phyloP scores from a whole-genome alignment of 2,888 invertebrate genomes.

The Amiota mariae region DNA sequence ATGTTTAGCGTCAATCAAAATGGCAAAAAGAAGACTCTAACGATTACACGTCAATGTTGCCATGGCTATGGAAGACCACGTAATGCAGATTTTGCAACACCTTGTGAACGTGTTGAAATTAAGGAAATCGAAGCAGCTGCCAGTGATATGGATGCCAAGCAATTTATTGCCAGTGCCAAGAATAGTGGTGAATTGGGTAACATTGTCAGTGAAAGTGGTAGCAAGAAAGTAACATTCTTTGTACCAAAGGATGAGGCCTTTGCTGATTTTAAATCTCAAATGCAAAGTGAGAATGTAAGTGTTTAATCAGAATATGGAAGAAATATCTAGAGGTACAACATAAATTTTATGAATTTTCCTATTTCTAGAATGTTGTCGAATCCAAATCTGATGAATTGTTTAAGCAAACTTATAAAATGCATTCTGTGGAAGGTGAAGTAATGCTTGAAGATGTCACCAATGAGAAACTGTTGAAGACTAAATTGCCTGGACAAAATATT shows the following conservation, averaged over 20 bases:
- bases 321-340: not conserved
- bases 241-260: conserved; percentile 79
- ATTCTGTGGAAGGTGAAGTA: conserved; percentile 77
- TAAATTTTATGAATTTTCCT: not conserved
- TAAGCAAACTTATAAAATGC: conserved; percentile 76
- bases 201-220: conserved; percentile 69
- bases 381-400: conserved; percentile 69
- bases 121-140: conserved; percentile 77
- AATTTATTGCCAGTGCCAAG: conserved; percentile 77
- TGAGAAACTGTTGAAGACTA: conserved; percentile 74
- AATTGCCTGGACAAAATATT: conserved; percentile 68
- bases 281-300: conserved; percentile 75
- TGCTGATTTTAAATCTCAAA: conserved; percentile 75
- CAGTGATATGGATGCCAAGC: conserved; percentile 76
- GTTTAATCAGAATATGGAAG: not conserved
- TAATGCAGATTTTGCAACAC: conserved; percentile 71
- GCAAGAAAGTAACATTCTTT: conserved; percentile 77
- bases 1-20: conserved; percentile 75
- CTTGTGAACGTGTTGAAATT: conserved; percentile 76
- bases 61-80: conserved; percentile 77
- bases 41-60: conserved; percentile 80
- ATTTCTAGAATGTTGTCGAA: conserved; percentile 75
- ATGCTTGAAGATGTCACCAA: conserved; percentile 77
- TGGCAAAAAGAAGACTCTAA: conserved; percentile 78
- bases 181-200: conserved; percentile 74